phyloP scores from a whole-genome alignment of 2,113 vertebrate genomes.

The Microtus montanus region DNA sequence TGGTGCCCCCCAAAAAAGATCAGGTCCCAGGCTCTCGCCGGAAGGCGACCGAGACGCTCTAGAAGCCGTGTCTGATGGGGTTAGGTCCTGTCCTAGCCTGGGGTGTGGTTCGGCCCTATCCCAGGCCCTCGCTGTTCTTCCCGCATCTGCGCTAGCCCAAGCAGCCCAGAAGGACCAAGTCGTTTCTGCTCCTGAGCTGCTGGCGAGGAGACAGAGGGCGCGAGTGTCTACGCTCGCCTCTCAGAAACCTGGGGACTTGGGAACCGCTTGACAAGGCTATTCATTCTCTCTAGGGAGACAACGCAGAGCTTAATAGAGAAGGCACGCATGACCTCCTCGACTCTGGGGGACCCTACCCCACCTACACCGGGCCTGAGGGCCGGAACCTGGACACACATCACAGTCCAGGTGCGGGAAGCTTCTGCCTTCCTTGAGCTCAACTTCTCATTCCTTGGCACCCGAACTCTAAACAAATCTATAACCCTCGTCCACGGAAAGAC shows the following conservation, averaged over 20 bases:
- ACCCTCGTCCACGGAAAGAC: background rate
- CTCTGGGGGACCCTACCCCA: background rate
- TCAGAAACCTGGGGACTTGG: background rate
- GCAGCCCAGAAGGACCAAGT: background rate
- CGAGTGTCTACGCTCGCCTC: background rate
- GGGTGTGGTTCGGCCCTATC: background rate
- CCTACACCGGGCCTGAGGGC: background rate
- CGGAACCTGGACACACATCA: background rate
- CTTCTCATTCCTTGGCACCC: background rate
- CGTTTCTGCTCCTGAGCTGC: background rate
- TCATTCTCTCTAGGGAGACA: background rate
- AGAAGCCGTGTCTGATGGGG: background rate
- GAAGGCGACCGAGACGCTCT: background rate
- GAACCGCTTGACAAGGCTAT: background rate
- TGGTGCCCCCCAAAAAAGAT: background rate
- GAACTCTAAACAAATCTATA: background rate
- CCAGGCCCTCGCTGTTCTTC: background rate
- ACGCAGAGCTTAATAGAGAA: background rate
- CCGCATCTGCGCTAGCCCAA: background rate
- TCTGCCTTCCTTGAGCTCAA: background rate
- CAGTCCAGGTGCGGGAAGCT: background rate
- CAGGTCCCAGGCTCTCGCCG: background rate
- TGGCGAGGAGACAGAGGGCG: background rate
- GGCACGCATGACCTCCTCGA: background rate
- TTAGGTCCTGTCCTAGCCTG: too few relatives aligned